These are phyloP conservation scores for Rhodophaea formosa DNA, from an alignment of 2,888 invertebrate species.

Conservation along the genomic window DNA sequence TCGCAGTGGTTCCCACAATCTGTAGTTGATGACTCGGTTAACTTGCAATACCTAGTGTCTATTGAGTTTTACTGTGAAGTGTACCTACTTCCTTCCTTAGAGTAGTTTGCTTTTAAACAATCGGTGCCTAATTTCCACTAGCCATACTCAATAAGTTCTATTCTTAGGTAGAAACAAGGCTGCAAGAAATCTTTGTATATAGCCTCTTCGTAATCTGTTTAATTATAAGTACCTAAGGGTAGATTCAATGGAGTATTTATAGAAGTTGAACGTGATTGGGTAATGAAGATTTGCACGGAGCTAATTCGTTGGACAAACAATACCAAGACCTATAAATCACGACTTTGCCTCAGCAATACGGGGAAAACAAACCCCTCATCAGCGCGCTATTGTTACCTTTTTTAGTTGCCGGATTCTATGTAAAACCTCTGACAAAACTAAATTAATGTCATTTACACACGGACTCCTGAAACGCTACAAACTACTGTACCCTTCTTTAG, in stretches of 20 bases:
- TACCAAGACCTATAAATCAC: too few relatives aligned
- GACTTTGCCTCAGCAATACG: too few relatives aligned
- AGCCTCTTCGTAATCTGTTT: conserved; percentile 31
- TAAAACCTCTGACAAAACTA: too few relatives aligned
- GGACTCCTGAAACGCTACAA: not conserved
- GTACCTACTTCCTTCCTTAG: conserved; percentile 42
- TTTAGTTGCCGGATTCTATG: too few relatives aligned
- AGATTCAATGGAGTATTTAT: not conserved
- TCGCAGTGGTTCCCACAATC: conserved; percentile 15
- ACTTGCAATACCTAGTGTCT: conserved; percentile 32
- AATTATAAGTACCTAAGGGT: conserved; percentile 6
- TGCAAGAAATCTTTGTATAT: conserved; percentile 42
- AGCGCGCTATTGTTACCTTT: too few relatives aligned
- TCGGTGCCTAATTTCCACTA: conserved; percentile 63
- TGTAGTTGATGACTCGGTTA: conserved; percentile 26
- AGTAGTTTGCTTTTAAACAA: conserved; percentile 62
- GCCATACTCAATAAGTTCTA: conserved; percentile 27
- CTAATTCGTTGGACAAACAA: not conserved
- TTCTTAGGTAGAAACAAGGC: conserved; percentile 27
- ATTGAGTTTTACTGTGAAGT: conserved; percentile 33
- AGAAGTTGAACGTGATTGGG: not conserved
- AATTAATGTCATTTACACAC: not conserved
- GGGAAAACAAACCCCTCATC: too few relatives aligned
- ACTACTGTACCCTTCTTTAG: not conserved
- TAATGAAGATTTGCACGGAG: not conserved